Evolutionary conservation across 1,140 invertebrate genomes (phyloP), one percentile per base, ranked within the genome.

Genomic region (Elysia chlorotica): DNA sequence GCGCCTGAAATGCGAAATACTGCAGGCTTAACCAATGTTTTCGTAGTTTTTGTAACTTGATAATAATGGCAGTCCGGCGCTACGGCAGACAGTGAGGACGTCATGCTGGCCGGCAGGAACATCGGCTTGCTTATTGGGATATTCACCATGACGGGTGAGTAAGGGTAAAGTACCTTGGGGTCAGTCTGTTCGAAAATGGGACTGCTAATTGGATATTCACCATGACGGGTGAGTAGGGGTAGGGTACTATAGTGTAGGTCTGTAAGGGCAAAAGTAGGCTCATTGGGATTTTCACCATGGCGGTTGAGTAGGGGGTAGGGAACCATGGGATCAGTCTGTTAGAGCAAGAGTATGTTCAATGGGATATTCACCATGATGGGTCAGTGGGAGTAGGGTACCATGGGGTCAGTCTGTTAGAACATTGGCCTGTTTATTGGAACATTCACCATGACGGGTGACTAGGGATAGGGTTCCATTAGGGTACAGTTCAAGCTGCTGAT

Each of bases 281-380:
- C 80, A 96, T 99, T 54, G 97, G 97, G 25, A 96, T 98, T 74
- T 98, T 99, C 81, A 99, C 97, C 21, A 99, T 99, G 97, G 99
- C 97, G 86, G 94, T 94, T 95, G 75, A 71, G 78, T 53, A 14
- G n/a, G n/a, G 10, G n/a, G n/a, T n/a, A n/a, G n/a, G n/a, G n/a
- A n/a, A n/a, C n/a, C n/a, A n/a, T n/a, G n/a, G n/a, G n/a, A n/a
- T n/a, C n/a, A 48, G n/a, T 48, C 41, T 48, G n/a, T n/a, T n/a
- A 14, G 41, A 48, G 41, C 10, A 48, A 48, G 41, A 48, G 10
- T 48, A 48, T 48, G 10, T 48, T 48, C 10, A 48, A 48, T 48
- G n/a, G n/a, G n/a, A n/a, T n/a, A n/a, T n/a, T n/a, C n/a, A n/a
- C n/a, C n/a, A n/a, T n/a, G n/a, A n/a, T n/a, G n/a, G n/a, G n/a